Conservation (phyloP, 2,797 vertebrate genomes). For the Hipposideros larvatus region DNA sequence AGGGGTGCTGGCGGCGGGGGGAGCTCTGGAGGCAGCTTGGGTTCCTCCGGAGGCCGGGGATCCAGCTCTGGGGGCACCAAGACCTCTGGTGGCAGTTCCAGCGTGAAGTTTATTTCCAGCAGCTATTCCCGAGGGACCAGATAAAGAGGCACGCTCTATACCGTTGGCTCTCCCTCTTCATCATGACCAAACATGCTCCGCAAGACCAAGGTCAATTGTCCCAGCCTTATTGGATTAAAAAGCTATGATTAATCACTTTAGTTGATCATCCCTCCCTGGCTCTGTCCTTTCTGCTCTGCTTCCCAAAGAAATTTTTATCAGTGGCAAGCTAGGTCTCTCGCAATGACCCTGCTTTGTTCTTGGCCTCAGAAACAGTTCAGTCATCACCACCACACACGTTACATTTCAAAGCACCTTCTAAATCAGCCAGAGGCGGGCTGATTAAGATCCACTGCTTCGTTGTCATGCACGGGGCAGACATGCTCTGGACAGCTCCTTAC, state of each 20-base stretch:
- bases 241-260: neutral
- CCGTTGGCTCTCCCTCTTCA: conserved; percentile 22
- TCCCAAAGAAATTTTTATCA: conserved; percentile 54
- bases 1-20: neutral
- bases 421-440: neutral
- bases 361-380: conserved; percentile 42
- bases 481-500: neutral
- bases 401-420: conserved; percentile 62
- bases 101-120: conserved; percentile 75
- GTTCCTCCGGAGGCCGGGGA: conserved; percentile 62
- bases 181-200: neutral
- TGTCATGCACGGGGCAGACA: neutral
- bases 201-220: neutral
- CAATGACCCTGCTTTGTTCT: neutral
- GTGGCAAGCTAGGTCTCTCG: neutral
- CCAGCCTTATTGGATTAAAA: conserved; percentile 18
- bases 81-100: conserved; percentile 74
- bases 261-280: neutral
- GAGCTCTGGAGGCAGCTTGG: conserved; percentile 49
- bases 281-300: conserved; percentile 51
- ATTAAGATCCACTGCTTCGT: neutral
- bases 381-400: neutral
- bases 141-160: neutral
- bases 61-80: conserved; percentile 75
- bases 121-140: conserved; percentile 68